Conservation (phyloP, 2,888 invertebrate genomes). For the Eupithecia subfuscata region DNA sequence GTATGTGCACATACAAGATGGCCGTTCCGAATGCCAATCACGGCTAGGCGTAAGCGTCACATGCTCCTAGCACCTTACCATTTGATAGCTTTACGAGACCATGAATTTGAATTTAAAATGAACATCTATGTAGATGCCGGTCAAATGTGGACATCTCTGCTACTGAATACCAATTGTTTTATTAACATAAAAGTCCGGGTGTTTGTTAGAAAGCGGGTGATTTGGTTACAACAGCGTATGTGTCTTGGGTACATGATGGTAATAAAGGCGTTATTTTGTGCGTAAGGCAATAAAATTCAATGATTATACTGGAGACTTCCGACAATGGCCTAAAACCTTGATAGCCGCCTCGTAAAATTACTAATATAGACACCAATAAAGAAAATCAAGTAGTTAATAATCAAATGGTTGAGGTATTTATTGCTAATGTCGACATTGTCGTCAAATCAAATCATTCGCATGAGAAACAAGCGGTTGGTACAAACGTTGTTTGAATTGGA, state of each 20-base stretch:
- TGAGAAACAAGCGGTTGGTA: constrained; percentile 7
- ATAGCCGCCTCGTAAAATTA: constrained; percentile 49
- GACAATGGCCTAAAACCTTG: constrained; percentile 56
- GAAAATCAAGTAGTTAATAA: constrained; percentile 29
- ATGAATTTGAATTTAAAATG: constrained; percentile 82
- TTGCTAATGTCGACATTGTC: constrained; percentile 20
- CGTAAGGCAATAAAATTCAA: constrained; percentile 70
- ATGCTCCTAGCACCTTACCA: constrained; percentile 74
- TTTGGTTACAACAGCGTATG: constrained; percentile 79
- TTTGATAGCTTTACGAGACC: constrained; percentile 82
- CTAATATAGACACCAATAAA: constrained; percentile 41
- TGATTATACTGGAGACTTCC: constrained; percentile 73
- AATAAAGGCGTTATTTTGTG: constrained; percentile 69
- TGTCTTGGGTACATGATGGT: constrained; percentile 71
- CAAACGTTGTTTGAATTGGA: constrained; percentile 13
- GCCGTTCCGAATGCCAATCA: constrained; percentile 77
- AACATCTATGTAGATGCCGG: constrained; percentile 79
- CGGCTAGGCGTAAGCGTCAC: constrained; percentile 70
- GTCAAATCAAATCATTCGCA: constrained; percentile 27
- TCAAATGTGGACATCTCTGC: constrained; percentile 80
- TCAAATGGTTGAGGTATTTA: constrained; percentile 19
- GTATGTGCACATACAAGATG: constrained; percentile 70
- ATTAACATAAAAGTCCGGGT: constrained; percentile 83
- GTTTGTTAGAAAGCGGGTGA: constrained; percentile 84
- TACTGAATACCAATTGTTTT: constrained; percentile 78